phyloP scores from a whole-genome alignment of 1,140 invertebrate genomes.

The Diorhabda elongata region DNA sequence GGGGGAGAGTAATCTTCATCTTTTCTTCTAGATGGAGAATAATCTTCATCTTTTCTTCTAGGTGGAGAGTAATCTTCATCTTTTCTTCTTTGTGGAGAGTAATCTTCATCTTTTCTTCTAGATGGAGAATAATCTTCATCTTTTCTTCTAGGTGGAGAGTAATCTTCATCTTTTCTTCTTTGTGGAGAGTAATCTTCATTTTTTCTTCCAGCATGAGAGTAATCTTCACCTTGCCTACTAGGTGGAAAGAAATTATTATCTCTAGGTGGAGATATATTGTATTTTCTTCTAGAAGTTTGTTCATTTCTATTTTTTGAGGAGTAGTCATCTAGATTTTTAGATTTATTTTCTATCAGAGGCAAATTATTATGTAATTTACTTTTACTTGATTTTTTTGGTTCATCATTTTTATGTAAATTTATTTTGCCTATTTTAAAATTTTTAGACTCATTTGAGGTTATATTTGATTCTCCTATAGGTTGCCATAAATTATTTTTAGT shows the following conservation, averaged over 20 bases:
- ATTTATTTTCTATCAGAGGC: neutral
- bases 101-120: constrained; percentile 23
- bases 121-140: constrained; percentile 16
- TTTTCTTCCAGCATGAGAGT: constrained; percentile 18
- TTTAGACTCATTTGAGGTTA: constrained; percentile 1
- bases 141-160: constrained; percentile 24
- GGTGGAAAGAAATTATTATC: no score
- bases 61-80: constrained; percentile 17
- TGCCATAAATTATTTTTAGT: constrained; percentile 67
- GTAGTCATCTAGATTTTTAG: neutral
- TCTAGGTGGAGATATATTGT: neutral
- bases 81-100: constrained; percentile 28
- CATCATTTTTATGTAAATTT: constrained; percentile 29
- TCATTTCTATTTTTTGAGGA: neutral
- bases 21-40: constrained; percentile 23
- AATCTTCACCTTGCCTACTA: neutral
- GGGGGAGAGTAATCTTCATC: constrained; percentile 26
- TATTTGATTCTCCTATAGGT: constrained; percentile 49
- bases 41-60: constrained; percentile 13
- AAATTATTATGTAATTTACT: neutral
- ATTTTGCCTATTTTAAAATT: constrained; percentile 23
- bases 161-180: constrained; percentile 19
- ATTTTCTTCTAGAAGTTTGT: constrained; percentile 9
- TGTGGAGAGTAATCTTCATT: constrained; percentile 32
- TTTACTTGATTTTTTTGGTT: constrained; percentile 5